A percentile compares a stretch with the other conserved stretches of the same genome.
These are phyloP conservation scores for Strix aluco DNA, from an alignment of 2,113 vertebrate species.

Conservation along the genomic window DNA sequence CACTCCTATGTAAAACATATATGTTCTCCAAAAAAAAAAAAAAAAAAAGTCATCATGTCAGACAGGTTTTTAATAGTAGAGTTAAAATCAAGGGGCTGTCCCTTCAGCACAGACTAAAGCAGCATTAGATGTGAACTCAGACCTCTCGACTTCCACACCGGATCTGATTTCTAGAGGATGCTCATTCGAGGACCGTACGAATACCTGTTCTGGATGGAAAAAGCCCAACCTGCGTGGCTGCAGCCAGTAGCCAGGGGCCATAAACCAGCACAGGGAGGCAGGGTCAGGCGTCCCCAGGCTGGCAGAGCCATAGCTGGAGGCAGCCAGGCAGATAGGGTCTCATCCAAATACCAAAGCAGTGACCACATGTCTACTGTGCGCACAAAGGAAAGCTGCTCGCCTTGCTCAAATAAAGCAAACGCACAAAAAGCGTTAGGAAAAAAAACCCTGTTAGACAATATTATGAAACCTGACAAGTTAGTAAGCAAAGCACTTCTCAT, in stretches of 20 bases:
- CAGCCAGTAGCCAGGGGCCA: neutral
- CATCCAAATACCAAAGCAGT: neutral
- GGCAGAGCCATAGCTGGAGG: neutral
- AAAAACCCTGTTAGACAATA: neutral
- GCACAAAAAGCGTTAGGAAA: neutral
- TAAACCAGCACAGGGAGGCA: neutral
- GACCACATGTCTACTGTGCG: neutral
- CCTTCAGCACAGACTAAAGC: neutral
- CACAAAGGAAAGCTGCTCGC: neutral
- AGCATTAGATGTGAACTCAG: neutral
- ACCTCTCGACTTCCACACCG: neutral
- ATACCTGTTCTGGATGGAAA: neutral
- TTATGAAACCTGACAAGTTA: neutral
- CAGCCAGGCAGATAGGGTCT: neutral
- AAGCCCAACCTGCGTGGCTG: neutral
- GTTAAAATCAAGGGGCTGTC: neutral
- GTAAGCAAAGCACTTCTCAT: neutral
- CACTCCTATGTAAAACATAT: rapidly evolving
- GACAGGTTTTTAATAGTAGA: neutral
- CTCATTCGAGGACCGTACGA: rapidly evolving
- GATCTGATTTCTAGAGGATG: neutral
- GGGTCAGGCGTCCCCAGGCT: rapidly evolving
- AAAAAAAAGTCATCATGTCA: neutral
- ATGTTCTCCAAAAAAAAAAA: neutral
- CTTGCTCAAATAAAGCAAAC: neutral